Base-by-base conservation (phyloP, 2,113 vertebrate genomes). In the Phylloscopus whistleri region DNA sequence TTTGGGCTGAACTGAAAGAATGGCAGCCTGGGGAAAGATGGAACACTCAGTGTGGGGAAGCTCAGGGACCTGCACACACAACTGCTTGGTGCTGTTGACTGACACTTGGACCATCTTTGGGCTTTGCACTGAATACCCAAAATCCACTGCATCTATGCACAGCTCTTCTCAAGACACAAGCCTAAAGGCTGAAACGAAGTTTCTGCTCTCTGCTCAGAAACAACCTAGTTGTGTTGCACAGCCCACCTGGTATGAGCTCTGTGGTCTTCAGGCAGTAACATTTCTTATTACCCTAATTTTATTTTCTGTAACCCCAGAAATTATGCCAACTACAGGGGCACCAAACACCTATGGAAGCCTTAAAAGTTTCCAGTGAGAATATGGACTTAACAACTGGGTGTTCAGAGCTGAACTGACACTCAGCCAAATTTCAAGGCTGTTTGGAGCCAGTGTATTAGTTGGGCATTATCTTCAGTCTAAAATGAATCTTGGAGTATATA, bases 131-230 rank as follows among this genome's bases (percentile, higher is more conserved):
- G 24, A 11, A 74, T 69, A 28, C 21, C 30, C 24, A 22, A 72
- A 76, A 9, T 9, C 27, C 0, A 0, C 16, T 68, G 11, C 10
- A 35, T 30, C 9, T 12, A 10, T 6, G 28, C 21, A 39, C 1
- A 2, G 44, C 8, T 68, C 13, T 33, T 77, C 27, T 77, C 59
- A 81, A 43, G 10, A 60, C 35, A 48, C 5, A 13, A 58, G 4
- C 16, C 33, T 64, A 48, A 78, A 73, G n/a, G 39, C 64, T 60
- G 64, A 53, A 81, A 62, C 31, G 7, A 66, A 62, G 4, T 77
- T 89, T 87, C 55, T 62, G 5, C 31, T 83, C 37, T 91, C 59
- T 80, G 46, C 41, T 81, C 30, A 74, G 56, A 56, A 41, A 28
- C 44, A 9, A 60, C 31, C 23, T 28, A 72, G 2, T 20, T 53